phyloP scores from a whole-genome alignment of 2,113 vertebrate species.

The Serinus canaria region DNA sequence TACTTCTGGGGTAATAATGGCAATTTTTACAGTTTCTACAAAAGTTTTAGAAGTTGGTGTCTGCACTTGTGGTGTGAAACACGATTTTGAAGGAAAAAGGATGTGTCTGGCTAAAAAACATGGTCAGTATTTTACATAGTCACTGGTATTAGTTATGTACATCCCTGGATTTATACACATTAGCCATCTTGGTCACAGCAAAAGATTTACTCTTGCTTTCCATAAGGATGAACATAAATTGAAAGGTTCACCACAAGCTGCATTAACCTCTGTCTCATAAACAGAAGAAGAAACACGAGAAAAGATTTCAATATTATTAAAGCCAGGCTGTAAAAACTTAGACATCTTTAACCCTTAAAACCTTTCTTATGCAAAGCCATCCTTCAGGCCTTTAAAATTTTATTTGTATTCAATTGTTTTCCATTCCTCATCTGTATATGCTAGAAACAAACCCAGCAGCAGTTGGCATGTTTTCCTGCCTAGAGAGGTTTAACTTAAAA shows the following conservation, averaged over 20 bases:
- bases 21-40: background rate
- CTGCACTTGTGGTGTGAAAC: accelerated
- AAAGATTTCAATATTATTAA: background rate
- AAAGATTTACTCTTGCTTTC: background rate
- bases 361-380: background rate
- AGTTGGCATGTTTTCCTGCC: background rate
- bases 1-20: background rate
- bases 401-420: background rate
- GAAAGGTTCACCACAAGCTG: background rate
- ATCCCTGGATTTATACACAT: background rate
- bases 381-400: background rate
- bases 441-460: background rate
- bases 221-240: background rate
- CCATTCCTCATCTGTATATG: background rate
- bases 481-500: background rate
- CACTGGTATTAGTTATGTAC: background rate
- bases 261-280: background rate
- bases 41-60: background rate
- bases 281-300: background rate
- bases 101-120: background rate
- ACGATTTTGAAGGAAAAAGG: background rate
- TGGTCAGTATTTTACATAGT: background rate
- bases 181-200: background rate
- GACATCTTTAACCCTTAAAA: background rate
- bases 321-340: background rate